Conservation (phyloP, 2,888 invertebrate species). For the Altica lythri region DNA sequence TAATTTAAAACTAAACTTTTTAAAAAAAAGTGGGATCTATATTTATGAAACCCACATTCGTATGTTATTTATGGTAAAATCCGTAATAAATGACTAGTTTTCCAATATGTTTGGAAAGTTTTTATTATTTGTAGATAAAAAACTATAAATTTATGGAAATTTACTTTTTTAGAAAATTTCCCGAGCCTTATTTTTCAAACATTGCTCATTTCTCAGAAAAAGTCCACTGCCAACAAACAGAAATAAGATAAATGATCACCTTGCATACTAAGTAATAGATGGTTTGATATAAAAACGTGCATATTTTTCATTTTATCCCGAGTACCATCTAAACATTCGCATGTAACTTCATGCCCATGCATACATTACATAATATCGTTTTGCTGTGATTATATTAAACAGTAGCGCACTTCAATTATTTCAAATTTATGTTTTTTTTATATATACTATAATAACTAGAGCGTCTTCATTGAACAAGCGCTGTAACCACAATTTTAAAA, state of each 20-base stretch:
- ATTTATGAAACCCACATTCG: too few species aligned
- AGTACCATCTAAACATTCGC: conserved; percentile 20
- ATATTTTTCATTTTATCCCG: conserved; percentile 22
- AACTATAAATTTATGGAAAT: conserved; percentile 1
- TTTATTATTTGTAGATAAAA: not conserved
- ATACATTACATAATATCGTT: conserved; percentile 15
- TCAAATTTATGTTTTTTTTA: too few species aligned
- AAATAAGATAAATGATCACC: conserved; percentile 12
- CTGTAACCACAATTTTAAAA: too few species aligned
- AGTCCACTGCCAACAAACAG: conserved; percentile 1
- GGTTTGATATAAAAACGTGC: conserved; percentile 8
- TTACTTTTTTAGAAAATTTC: not conserved
- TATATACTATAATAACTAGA: too few species aligned
- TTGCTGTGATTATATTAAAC: not conserved
- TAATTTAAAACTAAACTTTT: too few species aligned
- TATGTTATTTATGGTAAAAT: too few species aligned
- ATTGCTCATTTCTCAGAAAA: conserved; percentile 1
- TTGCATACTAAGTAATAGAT: conserved; percentile 7
- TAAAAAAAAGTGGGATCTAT: too few species aligned
- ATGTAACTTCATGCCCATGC: conserved; percentile 14
- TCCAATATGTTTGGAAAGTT: too few species aligned
- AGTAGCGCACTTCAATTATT: too few species aligned
- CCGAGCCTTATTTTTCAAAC: not conserved
- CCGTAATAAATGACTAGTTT: too few species aligned
- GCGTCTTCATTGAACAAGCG: too few species aligned